phyloP scores from a whole-genome alignment of 2,797 vertebrate genomes.

The Rhinella marina region DNA sequence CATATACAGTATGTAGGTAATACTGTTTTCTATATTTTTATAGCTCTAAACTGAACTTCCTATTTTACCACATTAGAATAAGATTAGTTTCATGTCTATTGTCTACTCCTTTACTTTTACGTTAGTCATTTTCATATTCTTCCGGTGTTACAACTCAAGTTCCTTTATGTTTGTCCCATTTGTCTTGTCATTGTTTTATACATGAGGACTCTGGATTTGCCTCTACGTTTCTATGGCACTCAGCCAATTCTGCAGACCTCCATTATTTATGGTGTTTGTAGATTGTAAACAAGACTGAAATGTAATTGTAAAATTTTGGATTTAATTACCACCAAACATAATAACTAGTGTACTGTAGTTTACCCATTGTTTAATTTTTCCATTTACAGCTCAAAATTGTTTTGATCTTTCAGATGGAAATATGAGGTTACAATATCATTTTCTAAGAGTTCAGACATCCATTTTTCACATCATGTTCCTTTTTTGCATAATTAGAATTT shows the following conservation, averaged over 20 bases:
- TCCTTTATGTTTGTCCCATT: constrained; percentile 31
- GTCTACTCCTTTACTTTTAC: background rate
- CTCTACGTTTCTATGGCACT: constrained; percentile 1
- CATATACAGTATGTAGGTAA: background rate
- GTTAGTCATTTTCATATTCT: constrained; percentile 1
- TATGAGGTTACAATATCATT: background rate
- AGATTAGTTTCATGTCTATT: background rate
- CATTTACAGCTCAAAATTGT: constrained; percentile 9
- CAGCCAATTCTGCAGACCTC: constrained; percentile 30
- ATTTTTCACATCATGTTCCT: constrained; percentile 19
- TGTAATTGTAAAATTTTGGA: constrained; percentile 23
- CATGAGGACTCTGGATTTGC: constrained; percentile 4
- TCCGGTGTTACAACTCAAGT: constrained; percentile 13
- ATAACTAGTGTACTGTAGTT: constrained; percentile 1
- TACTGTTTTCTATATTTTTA: background rate
- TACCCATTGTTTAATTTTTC: constrained; percentile 32
- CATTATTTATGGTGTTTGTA: constrained; percentile 42
- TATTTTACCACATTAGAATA: background rate
- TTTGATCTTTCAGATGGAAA: constrained; percentile 5
- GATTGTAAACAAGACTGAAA: constrained; percentile 15
- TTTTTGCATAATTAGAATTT: constrained; percentile 12
- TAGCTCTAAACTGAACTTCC: background rate
- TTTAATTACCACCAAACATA: constrained; percentile 39
- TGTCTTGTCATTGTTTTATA: constrained; percentile 43
- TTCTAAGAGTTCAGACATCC: background rate